Evolutionary conservation across 2,113 vertebrate species (phyloP).

Genomic region (Anarrhichthys ocellatus): DNA sequence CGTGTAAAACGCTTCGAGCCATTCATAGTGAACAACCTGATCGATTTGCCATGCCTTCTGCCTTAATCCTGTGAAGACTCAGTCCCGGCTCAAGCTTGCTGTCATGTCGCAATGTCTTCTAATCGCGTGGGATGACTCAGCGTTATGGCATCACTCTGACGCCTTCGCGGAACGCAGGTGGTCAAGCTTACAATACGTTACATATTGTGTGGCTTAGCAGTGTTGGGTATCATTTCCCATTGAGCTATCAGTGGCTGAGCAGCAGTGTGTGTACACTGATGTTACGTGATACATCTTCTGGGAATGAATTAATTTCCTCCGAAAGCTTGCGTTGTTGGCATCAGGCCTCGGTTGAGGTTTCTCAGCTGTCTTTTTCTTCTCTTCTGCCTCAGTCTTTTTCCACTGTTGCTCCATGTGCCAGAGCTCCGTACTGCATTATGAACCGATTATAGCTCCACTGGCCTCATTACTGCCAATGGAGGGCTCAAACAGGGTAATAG

Average conservation of each 20-base stretch:
- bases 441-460: conserved; percentile 58
- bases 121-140: conserved; percentile 40
- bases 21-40: conserved; percentile 22
- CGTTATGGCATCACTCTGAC: conserved; percentile 30
- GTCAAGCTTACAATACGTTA: conserved; percentile 17
- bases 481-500: conserved; percentile 66
- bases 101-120: conserved; percentile 1
- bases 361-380: conserved; percentile 63
- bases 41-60: conserved; percentile 43
- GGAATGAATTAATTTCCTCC: conserved; percentile 70
- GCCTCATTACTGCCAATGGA: conserved; percentile 63
- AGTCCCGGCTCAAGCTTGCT: neutral
- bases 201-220: conserved; percentile 26
- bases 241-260: conserved; percentile 43
- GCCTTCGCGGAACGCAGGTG: conserved; percentile 39
- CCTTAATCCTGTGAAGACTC: conserved; percentile 29
- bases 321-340: conserved; percentile 57
- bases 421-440: conserved; percentile 52
- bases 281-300: conserved; percentile 63
- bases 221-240: conserved; percentile 18
- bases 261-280: conserved; percentile 36
- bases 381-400: conserved; percentile 35
- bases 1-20: conserved; percentile 18
- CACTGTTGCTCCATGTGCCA: conserved; percentile 48
- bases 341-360: conserved; percentile 50